Conservation (phyloP, 2,113 vertebrate species). For the Miniopterus natalensis region DNA sequence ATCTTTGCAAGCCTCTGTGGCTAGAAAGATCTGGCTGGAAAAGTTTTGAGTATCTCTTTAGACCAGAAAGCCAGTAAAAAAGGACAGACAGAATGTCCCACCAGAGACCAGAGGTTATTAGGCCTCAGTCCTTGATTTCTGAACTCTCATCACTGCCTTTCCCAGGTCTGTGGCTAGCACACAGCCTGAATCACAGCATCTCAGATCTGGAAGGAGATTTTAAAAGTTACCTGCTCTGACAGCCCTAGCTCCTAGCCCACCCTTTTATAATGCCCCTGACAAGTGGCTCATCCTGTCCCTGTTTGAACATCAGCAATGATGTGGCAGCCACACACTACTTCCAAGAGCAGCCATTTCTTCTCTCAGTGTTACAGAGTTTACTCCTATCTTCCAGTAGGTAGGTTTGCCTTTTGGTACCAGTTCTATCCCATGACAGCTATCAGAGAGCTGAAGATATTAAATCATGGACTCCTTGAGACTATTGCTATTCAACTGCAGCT, state of each 20-base stretch:
- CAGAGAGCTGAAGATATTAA: background rate
- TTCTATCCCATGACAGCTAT: background rate
- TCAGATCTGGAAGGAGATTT: constrained; percentile 24
- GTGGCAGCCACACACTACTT: background rate
- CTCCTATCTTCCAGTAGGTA: background rate
- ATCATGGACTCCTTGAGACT: background rate
- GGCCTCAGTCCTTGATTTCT: background rate
- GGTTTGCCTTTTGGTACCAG: constrained; percentile 44
- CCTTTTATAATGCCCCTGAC: background rate
- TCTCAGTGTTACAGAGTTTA: background rate
- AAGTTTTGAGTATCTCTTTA: constrained; percentile 6
- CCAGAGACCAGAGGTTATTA: background rate
- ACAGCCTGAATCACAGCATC: background rate
- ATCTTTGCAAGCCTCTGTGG: background rate
- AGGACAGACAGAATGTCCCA: background rate
- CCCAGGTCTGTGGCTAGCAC: background rate
- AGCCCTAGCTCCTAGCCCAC: background rate
- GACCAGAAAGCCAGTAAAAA: constrained; percentile 10
- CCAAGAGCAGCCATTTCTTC: background rate
- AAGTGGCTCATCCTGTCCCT: background rate
- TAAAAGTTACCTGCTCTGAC: background rate
- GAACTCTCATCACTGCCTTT: background rate
- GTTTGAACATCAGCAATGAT: background rate
- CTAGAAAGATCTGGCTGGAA: background rate
- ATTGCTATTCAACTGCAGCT: background rate